These are phyloP conservation scores for Papilio gigon DNA, from an alignment of 2,888 invertebrate species.

Conservation along the genomic window DNA sequence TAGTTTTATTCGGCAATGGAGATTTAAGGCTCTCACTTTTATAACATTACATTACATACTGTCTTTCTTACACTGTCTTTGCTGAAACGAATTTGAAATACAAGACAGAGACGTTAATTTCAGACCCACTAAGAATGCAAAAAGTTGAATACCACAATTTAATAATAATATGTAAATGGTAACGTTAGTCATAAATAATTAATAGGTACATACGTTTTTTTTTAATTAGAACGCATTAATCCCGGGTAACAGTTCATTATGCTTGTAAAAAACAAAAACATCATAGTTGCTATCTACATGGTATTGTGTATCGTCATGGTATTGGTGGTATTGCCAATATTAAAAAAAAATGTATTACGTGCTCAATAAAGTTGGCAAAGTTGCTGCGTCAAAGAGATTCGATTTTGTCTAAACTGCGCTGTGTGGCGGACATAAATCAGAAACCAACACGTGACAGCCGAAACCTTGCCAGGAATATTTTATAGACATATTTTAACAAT, in stretches of 20 bases:
- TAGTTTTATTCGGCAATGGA: constrained; percentile 25
- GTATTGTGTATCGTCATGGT: too few relatives aligned
- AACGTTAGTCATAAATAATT: too few relatives aligned
- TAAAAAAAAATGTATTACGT: constrained; percentile 27
- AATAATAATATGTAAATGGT: too few relatives aligned
- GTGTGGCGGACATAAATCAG: constrained; percentile 30
- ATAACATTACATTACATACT: constrained; percentile 1
- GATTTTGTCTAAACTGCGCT: constrained; percentile 30
- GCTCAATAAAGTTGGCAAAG: constrained; percentile 29
- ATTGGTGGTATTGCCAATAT: constrained; percentile 13
- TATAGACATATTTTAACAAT: constrained; percentile 18
- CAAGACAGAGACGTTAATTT: background rate
- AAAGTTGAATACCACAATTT: too few relatives aligned
- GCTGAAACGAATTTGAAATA: background rate
- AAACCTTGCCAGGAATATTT: constrained; percentile 19
- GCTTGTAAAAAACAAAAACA: too few relatives aligned
- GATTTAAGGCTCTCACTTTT: constrained; percentile 14
- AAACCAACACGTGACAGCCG: constrained; percentile 23
- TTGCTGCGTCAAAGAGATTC: constrained; percentile 30
- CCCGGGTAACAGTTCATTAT: too few relatives aligned
- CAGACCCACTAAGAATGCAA: background rate
- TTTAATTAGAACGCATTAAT: too few relatives aligned
- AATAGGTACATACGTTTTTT: too few relatives aligned
- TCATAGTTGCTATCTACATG: too few relatives aligned
- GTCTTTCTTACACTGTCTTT: background rate